Percentiles rank a stretch among this genome's conserved stretches.
Evolutionary conservation across 2,888 invertebrate species (phyloP).

Genomic region (Melanchra persicariae): DNA sequence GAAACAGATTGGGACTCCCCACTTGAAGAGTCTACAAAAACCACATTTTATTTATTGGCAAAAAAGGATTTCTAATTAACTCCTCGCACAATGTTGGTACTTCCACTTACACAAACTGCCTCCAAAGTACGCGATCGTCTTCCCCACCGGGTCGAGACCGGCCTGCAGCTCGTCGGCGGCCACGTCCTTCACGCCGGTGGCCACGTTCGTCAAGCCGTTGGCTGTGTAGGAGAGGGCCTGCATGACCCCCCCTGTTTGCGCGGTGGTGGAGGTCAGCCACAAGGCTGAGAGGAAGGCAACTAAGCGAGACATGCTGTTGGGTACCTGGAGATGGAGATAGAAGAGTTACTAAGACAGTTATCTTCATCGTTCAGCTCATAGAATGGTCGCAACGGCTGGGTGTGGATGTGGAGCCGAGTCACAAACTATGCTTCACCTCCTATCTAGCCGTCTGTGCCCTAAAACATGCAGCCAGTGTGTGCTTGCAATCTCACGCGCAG

Average conservation of each 20-base stretch:
- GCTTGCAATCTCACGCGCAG: no score
- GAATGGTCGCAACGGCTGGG: no score
- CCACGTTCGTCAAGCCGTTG: neutral
- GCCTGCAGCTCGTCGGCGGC: constrained; percentile 33
- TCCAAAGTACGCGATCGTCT: constrained; percentile 31
- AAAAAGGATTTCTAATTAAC: neutral
- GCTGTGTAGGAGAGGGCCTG: neutral
- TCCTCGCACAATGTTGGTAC: neutral
- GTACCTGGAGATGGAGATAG: constrained; percentile 12
- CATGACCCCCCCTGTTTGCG: constrained; percentile 7
- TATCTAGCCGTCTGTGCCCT: no score
- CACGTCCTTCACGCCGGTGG: neutral
- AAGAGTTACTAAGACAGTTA: neutral
- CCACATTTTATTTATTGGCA: no score
- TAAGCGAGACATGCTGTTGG: constrained; percentile 43
- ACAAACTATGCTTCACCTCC: no score
- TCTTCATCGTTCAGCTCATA: no score
- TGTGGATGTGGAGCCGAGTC: no score
- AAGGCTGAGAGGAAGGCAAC: constrained; percentile 25
- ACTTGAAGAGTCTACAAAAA: no score
- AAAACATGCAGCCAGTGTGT: no score
- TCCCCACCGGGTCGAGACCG: constrained; percentile 46
- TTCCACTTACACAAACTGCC: constrained; percentile 44
- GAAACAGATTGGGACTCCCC: no score
- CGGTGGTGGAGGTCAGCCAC: constrained; percentile 46